A percentile compares a stretch with the other conserved stretches of the same genome.
Evolutionary conservation across 2,888 invertebrate species (phyloP).

Genomic region (Melangyna quadrimaculata): DNA sequence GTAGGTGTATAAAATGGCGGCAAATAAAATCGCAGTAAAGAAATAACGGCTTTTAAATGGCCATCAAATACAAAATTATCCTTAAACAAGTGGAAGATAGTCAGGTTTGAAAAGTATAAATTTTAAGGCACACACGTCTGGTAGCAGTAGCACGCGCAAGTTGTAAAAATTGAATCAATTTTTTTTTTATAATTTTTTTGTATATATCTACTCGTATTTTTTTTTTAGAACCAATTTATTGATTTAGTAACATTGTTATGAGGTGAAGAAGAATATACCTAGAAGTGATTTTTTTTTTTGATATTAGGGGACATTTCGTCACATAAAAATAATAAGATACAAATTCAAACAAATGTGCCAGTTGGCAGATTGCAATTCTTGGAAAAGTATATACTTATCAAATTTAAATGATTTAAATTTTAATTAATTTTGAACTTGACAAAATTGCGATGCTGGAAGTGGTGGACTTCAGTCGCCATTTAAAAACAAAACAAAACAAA

Average conservation of each 20-base stretch:
- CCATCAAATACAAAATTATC: slow-evolving; percentile 43
- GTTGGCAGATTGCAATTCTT: too few relatives aligned
- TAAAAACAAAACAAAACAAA: too few relatives aligned
- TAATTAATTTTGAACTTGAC: too few relatives aligned
- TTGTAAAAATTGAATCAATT: slow-evolving; percentile 23
- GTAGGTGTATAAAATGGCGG: slow-evolving; percentile 9
- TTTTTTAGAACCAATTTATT: neutral
- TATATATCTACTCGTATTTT: neutral
- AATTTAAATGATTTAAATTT: too few relatives aligned
- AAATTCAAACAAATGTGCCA: too few relatives aligned
- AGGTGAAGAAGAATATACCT: neutral
- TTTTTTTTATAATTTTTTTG: neutral
- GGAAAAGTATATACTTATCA: too few relatives aligned
- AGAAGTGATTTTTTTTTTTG: too few relatives aligned
- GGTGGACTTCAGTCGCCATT: too few relatives aligned
- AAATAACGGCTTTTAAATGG: slow-evolving; percentile 59
- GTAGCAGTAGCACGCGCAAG: slow-evolving; percentile 10
- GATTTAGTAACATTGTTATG: neutral
- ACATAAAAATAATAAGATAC: neutral
- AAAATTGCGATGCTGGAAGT: too few relatives aligned
- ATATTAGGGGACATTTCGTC: neutral
- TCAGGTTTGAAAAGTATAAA: neutral
- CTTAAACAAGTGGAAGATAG: slow-evolving; percentile 26
- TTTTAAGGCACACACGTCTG: neutral
- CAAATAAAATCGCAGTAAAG: slow-evolving; percentile 64